Conservation (phyloP, 1,140 invertebrate genomes). For the Drosophila melanica region DNA sequence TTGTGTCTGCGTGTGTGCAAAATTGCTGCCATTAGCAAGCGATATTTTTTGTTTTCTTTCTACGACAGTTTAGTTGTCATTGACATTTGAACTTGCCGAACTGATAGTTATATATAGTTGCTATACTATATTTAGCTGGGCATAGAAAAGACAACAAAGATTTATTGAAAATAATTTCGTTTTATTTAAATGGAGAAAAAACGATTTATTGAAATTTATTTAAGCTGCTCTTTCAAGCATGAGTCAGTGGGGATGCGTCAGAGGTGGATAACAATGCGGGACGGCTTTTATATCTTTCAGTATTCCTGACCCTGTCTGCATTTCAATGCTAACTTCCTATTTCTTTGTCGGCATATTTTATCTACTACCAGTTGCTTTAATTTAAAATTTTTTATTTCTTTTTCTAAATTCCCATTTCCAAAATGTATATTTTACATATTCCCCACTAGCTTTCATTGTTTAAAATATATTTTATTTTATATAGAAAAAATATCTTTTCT, state of each 20-base stretch:
- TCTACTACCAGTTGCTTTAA: too few relatives aligned
- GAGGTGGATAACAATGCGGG: not conserved
- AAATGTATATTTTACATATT: too few relatives aligned
- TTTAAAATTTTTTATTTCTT: too few relatives aligned
- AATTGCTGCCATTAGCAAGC: constrained; percentile 68
- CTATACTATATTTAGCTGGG: constrained; percentile 6
- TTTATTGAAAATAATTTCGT: constrained; percentile 8
- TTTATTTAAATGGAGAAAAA: too few relatives aligned
- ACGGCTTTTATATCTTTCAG: not conserved
- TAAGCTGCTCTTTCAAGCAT: not conserved
- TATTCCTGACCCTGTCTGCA: not conserved
- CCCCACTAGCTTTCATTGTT: too few relatives aligned
- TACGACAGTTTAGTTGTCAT: constrained; percentile 72
- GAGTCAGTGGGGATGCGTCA: constrained; percentile 17
- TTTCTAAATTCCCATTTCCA: too few relatives aligned
- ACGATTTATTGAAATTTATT: constrained; percentile 14
- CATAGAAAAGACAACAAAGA: not conserved
- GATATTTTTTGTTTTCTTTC: constrained; percentile 44
- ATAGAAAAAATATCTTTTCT: too few relatives aligned
- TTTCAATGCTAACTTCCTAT: not conserved
- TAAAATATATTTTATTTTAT: too few relatives aligned
- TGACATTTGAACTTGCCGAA: constrained; percentile 77
- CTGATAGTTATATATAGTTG: constrained; percentile 18
- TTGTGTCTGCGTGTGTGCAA: constrained; percentile 41
- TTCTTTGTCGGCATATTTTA: not conserved